Base-by-base conservation (phyloP, 2,888 invertebrate species). In the Zelleria hepariella region DNA sequence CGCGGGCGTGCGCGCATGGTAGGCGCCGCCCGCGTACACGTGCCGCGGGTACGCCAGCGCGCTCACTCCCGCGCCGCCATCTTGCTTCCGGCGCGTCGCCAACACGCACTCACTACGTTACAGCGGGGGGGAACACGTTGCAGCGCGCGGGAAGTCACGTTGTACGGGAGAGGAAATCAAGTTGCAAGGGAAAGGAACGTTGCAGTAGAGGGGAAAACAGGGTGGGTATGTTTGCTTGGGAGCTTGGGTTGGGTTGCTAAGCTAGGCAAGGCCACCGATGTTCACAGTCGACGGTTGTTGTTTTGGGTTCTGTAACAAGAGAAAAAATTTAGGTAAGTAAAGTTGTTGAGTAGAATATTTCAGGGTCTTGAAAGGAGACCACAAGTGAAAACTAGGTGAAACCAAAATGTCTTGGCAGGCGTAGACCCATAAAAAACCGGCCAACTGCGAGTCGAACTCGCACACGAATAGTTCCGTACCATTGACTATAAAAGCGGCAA, bases 1-100 rank as follows among this genome's bases (percentile, higher is more conserved):
- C 66, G 81, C 76, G 77, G 82, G 75, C 77, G 85, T 71, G 74
- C 86, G 86, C 78, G 84, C 75, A 64, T 86, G 83, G 83, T 86
- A 85, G 64, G 80, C 78, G 74, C 77, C 80, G 80, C 82, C 80
- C 78, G 82, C 80, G 79, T 83, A 86, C 77, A 72, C 73, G 73
- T 82, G 82, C 65, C 86, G 80, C 68, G 78, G 82, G 86, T 86
- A 86, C 62, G 32, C 32, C 32, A 42, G 32, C 32, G 32, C 32
- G 32, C 32, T 42, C 32, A 42, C 32, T 15, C 32, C 32, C 15
- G 15, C 15, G 80, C 86, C 78, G 86, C 87, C 87, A 87, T 78
- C 75, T 73, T 78, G 82, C 15, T 42, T 42, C 32, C 32, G 63
- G 51, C 54, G 54, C 20, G 32, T 15, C 32, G 32, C 32, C 32